Base-by-base conservation (phyloP, 2,888 invertebrate species). In the Apoderus coryli region DNA sequence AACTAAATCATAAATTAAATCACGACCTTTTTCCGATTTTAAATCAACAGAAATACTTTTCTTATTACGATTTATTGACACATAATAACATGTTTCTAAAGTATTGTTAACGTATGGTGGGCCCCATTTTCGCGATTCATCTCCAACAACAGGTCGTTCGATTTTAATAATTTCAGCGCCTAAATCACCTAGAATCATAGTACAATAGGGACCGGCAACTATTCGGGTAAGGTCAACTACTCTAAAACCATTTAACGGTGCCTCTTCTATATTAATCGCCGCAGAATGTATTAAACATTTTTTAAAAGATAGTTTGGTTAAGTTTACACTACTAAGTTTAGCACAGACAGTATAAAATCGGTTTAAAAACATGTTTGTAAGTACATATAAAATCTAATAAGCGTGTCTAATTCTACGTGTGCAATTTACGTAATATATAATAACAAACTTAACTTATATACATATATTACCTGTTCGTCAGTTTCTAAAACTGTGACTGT, bases 101-200 rank as follows among this genome's bases (percentile, higher is more conserved):
- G 67, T 65, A 25, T 64, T 63, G 13, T 68, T 61, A 2, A 75
- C 51, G 50, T 82, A 90, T 0, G 95, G 95, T 1, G 95, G 95
- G 0, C 89, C 90, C 92, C 93, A 96, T 37, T 74, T 73, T 28
- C 95, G 65, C 0, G 86, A 73, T 47, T 95, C 93, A 54, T 95
- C 95, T 1, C 85, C 86, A 2, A 61, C 60, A 1, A 66, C 74
- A 1, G 89, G 80, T 42, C 74, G 73, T 54, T 96, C 95, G 22
- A 96, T 72, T 67, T 95, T 93, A 27, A 89, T 75, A 1, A 95
- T 69, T 50, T 90, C 86, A 0, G 93, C 93, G 0, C 93, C 93
- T 35, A 92, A 61, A 60, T 95, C 93, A 2, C 84, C 82, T 12
- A 96, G 61, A 31, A 88, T 70, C 92, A 92, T 90, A 0, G 92